Evolutionary conservation across 1,140 invertebrate species (phyloP), one percentile per base, ranked within the genome.

Genomic region (Oscheius sp.): DNA sequence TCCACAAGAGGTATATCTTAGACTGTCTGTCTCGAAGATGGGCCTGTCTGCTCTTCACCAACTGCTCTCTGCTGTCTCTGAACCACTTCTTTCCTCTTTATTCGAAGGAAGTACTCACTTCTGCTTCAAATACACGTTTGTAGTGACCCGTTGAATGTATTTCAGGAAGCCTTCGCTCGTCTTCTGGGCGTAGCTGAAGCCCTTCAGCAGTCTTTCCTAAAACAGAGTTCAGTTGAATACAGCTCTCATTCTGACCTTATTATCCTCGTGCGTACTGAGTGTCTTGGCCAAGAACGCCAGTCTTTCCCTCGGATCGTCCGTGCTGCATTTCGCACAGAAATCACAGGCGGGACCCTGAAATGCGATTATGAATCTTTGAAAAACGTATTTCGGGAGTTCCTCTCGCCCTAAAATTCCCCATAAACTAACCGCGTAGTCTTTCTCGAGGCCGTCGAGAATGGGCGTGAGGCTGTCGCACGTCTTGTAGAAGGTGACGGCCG

Each of bases 131-230:
- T 38, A 3, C 1, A 36, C 34, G 26, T 28, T n/a, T 32, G 31
- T 63, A 10, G 15, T 49, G n/a, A 59, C 28, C 58, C 72, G 69
- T 52, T 63, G 23, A 26, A 77, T 77, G 42, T 77, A 77, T 52
- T 62, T 55, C 23, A 77, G 61, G 32, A 74, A 78, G 20, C 68
- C 35, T n/a, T 77, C 75, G n/a, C 68, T 63, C 4, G 45, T 77
- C 45, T 78, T 76, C 42, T 71, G 46, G 3, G 75, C 75, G 42
- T 75, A 76, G 2, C 45, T 66, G 42, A 76, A 75, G 63, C 70
- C 71, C 63, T 76, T 76, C 3, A 49, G 52, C 34, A 73, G 75
- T 42, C 65, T 23, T 31, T 76, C 75, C 31, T n/a, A n/a, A n/a
- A n/a, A n/a, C n/a, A n/a, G n/a, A n/a, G n/a, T n/a, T n/a, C n/a